Percentiles rank a stretch among this genome's conserved stretches.
Evolutionary conservation across 1,140 invertebrate genomes (phyloP).

Genomic region (Medauroidea extradentata): DNA sequence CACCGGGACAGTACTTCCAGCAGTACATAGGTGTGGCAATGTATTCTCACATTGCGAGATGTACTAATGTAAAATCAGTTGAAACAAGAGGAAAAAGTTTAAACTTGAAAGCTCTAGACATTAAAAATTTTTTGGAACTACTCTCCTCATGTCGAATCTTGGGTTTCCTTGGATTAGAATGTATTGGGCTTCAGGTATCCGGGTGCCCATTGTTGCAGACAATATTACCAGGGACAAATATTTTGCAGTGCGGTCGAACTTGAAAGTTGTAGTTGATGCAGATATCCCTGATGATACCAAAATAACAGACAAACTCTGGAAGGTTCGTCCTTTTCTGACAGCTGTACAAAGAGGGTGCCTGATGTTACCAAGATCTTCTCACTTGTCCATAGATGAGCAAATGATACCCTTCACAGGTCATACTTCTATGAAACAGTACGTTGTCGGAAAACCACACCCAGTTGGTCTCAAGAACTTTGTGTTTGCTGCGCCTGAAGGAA

Average conservation of each 20-base stretch:
- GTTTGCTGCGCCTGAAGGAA: neutral
- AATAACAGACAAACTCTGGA: conserved; percentile 19
- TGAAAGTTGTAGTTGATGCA: conserved; percentile 4
- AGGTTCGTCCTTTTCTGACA: conserved; percentile 21
- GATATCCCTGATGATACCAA: conserved; percentile 8
- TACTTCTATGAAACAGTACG: conserved; percentile 16
- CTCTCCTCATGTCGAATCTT: too few species aligned
- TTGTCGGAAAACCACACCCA: conserved; percentile 6
- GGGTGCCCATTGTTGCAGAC: neutral
- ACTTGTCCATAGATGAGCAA: conserved; percentile 23
- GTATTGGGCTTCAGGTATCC: conserved; percentile 3
- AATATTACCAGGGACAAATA: conserved; percentile 10
- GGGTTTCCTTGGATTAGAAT: conserved; percentile 6
- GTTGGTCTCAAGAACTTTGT: conserved; percentile 18
- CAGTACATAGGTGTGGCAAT: too few species aligned
- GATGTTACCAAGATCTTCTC: conserved; percentile 8
- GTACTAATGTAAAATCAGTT: too few species aligned
- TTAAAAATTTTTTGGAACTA: too few species aligned
- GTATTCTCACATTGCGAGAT: too few species aligned
- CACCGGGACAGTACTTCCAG: too few species aligned
- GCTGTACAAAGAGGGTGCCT: conserved; percentile 11
- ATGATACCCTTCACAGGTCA: conserved; percentile 23
- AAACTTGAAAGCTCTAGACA: too few species aligned
- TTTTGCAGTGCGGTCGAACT: conserved; percentile 3
- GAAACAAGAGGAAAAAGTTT: too few species aligned